Base-by-base conservation (phyloP, 2,113 vertebrate species). In the Callopanchax toddi region DNA sequence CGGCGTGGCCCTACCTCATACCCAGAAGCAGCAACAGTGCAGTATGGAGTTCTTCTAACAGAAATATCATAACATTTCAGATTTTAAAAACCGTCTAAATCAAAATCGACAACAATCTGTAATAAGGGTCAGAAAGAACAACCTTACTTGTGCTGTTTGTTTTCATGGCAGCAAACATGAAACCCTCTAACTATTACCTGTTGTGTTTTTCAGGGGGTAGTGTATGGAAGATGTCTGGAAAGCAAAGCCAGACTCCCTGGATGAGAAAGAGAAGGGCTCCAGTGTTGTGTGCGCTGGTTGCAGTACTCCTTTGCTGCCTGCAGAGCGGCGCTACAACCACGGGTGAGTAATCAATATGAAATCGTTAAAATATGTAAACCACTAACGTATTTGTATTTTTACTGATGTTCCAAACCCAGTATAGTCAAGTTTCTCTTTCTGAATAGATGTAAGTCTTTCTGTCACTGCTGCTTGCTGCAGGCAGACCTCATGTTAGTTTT, bases 151-250 rank as follows among this genome's bases (percentile, higher is more conserved):
- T 29, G 29, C 48, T 60, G 62, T 74, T 78, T 76, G 53, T 60
- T 71, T 71, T 26, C 17, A 64, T 18, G 12, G 32, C 20, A 12
- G 32, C 22, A 25, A 40, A 39, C 81, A 60, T 44, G 42, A 50
- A 59, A 58, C 58, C 43, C 11, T 68, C 82, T 86, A 67, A 80
- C 68, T 49, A 13, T 21, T 20, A 42, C 53, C 12, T 66, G 5
- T 48, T 78, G 46, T 78, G 53, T 81, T 43, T 82, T 87, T 69
- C 66, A 88, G 89, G 86, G 69, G 69, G 74, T 51, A 81, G 84
- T 91, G 81, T 85, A 92, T 92, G 91, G 92, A 92, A 90, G 81
- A 92, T 91, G 91, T 89, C 81, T 82, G 87, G 84, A 87, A 90
- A 80, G 58, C 73, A 74, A 59, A 85, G 88, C 80, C 84, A 87